These are phyloP conservation scores for Paraescarpia echinospica DNA, from an alignment of 1,140 invertebrate genomes.

Conservation along the genomic window DNA sequence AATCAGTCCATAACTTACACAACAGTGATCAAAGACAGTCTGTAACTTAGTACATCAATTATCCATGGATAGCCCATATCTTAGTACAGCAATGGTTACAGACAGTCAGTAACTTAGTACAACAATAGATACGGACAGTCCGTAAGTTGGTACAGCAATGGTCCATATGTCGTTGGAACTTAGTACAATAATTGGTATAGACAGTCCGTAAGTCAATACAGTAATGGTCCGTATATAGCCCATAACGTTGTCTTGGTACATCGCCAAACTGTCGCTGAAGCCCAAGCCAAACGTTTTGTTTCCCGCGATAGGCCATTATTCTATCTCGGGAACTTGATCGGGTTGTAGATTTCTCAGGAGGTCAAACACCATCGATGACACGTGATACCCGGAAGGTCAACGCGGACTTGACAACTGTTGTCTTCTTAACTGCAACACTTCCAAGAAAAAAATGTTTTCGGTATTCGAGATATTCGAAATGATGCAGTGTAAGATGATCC, in stretches of 20 bases:
- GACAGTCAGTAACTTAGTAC: background rate
- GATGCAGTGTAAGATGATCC: background rate
- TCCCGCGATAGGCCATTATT: background rate
- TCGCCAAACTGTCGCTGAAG: background rate
- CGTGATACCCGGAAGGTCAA: background rate
- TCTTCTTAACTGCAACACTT: background rate
- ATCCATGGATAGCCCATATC: background rate
- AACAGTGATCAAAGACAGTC: no score
- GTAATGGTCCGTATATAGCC: background rate
- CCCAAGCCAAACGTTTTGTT: background rate
- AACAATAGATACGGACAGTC: background rate
- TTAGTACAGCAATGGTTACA: background rate
- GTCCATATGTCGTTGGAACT: background rate
- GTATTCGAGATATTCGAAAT: background rate
- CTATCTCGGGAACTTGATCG: background rate
- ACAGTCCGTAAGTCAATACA: background rate
- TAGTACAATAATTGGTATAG: no score
- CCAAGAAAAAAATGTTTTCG: background rate
- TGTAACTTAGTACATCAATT: no score
- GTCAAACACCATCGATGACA: background rate
- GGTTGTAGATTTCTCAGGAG: background rate
- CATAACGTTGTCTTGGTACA: background rate
- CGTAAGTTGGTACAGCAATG: background rate
- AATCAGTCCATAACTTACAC: no score
- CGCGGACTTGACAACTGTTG: background rate